Base-by-base conservation (phyloP, 2,888 invertebrate species). In the Zaprionus obscuricornis region DNA sequence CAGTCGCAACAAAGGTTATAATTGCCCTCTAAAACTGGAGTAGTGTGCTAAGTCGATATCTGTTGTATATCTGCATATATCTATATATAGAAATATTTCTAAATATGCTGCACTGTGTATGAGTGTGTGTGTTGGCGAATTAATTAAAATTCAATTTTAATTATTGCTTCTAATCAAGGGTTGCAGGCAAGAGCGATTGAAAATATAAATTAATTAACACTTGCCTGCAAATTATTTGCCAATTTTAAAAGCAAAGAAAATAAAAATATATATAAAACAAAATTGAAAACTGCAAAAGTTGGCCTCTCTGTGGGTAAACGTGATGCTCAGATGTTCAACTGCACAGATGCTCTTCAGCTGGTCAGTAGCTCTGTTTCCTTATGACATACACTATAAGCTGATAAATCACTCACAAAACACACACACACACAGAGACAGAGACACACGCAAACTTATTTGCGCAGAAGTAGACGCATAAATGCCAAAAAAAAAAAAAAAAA, bases 1-100 rank as follows among this genome's bases (percentile, higher is more conserved):
- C n/a, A n/a, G n/a, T n/a, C n/a, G n/a, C n/a, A n/a, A n/a, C n/a
- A n/a, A 68, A 43, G 60, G 47, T 66, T 59, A n/a, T 74, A 58
- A 68, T 68, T 60, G 55, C 54, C 52, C 34, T 42, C 49, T n/a
- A n/a, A n/a, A 59, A 52, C 57, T 60, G 40, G 43, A 72, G 54
- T 65, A 59, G 14, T 31, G n/a, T 31, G n/a, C n/a, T n/a, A n/a
- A n/a, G n/a, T n/a, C n/a, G 29, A 33, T 31, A 31, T 37, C 7
- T 39, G 5, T 13, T 14, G 14, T 11, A 36, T 27, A 10, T n/a
- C 24, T 46, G 27, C 13, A 6, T 42, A 10, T 42, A 47, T 45
- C 22, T 11, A 34, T 26, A 33, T 45, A 29, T 36, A 27, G 42
- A 31, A 45, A 63, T 47, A 31, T 26, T 33, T n/a, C n/a, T n/a